phyloP scores from a whole-genome alignment of 2,888 invertebrate genomes.

The Isoperla grammatica region DNA sequence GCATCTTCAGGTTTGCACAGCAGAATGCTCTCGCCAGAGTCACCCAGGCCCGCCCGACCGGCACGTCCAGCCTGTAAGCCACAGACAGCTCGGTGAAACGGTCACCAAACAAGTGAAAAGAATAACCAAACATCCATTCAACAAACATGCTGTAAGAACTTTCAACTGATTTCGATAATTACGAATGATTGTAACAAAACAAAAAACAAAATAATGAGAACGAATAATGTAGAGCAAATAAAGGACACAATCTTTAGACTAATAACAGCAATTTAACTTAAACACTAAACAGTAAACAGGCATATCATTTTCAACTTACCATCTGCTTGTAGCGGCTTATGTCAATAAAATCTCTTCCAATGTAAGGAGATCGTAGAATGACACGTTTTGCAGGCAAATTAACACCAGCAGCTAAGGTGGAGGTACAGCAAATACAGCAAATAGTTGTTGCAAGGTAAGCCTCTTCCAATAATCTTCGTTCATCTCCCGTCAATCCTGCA shows the following conservation, averaged over 20 bases:
- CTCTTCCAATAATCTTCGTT: constrained; percentile 77
- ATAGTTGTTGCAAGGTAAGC: constrained; percentile 77
- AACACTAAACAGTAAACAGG: too few relatives aligned
- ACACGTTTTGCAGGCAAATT: constrained; percentile 92
- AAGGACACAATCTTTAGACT: too few relatives aligned
- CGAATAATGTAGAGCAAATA: too few relatives aligned
- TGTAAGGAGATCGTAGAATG: constrained; percentile 76
- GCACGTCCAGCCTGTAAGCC: constrained; percentile 76
- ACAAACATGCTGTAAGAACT: too few relatives aligned
- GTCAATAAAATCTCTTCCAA: constrained; percentile 68
- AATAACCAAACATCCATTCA: too few relatives aligned
- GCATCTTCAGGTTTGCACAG: constrained; percentile 61
- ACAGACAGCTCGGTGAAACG: too few relatives aligned
- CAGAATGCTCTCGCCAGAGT: constrained; percentile 83
- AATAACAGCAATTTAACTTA: too few relatives aligned
- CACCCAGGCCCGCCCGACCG: constrained; percentile 80
- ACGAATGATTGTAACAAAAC: too few relatives aligned
- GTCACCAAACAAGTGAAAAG: too few relatives aligned
- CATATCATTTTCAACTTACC: constrained; percentile 42
- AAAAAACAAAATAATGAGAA: too few relatives aligned
- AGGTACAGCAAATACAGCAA: constrained; percentile 88
- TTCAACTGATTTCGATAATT: too few relatives aligned
- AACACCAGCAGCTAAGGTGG: constrained; percentile 95
- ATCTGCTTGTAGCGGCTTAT: constrained; percentile 89
- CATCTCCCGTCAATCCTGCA: constrained; percentile 80